phyloP scores from a whole-genome alignment of 2,888 invertebrate species.

The Microchrysa polita region DNA sequence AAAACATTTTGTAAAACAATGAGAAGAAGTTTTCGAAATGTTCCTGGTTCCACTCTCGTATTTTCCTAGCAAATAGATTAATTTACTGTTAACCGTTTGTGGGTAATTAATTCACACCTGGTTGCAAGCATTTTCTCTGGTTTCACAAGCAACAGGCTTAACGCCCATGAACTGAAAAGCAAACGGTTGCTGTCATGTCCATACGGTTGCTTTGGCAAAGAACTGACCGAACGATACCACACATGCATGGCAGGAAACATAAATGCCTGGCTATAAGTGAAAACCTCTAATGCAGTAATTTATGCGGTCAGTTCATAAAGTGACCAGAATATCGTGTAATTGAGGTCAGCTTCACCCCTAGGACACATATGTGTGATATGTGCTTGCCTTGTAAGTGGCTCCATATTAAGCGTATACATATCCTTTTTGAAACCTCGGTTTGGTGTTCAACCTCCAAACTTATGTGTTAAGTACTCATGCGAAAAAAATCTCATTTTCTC shows the following conservation, averaged over 20 bases:
- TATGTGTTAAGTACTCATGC: slow-evolving; percentile 47
- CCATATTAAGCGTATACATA: background rate
- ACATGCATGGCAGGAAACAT: background rate
- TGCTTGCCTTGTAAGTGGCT: background rate
- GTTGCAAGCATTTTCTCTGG: slow-evolving; percentile 2
- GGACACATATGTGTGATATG: slow-evolving; percentile 29
- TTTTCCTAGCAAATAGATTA: slow-evolving; percentile 47
- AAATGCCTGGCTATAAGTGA: slow-evolving; percentile 24
- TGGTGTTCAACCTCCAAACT: background rate
- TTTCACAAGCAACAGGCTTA: slow-evolving; percentile 44
- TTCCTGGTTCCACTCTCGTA: background rate
- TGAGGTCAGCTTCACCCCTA: slow-evolving; percentile 48
- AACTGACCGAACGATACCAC: slow-evolving; percentile 28
- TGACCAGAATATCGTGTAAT: slow-evolving; percentile 50
- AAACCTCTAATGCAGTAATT: slow-evolving; percentile 50
- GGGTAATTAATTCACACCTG: slow-evolving; percentile 51
- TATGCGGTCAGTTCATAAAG: slow-evolving; percentile 51
- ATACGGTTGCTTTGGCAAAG: background rate
- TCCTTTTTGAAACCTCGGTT: background rate
- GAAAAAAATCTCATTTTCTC: slow-evolving; percentile 49
- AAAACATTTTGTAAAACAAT: background rate
- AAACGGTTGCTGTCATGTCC: background rate
- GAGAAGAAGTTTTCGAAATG: background rate
- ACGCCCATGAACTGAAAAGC: background rate
- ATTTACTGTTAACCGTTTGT: slow-evolving; percentile 48